Evolutionary conservation across 2,888 invertebrate species (phyloP), one percentile per base, ranked within the genome.

Genomic region (Octodonta nipae): DNA sequence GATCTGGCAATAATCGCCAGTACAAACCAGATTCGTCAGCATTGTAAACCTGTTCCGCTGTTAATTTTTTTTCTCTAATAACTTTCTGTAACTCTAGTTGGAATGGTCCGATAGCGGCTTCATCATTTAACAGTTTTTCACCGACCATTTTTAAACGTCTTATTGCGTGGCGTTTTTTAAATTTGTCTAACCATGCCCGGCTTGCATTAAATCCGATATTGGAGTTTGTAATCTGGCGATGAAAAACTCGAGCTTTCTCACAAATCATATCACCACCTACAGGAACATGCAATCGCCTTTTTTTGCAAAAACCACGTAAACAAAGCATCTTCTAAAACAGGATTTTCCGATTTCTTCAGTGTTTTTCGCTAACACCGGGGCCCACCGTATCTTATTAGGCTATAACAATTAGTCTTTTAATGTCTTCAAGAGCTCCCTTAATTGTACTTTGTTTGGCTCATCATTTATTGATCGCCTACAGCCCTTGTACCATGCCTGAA

Each of bases 161-260:
- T 15, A 46, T 46, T 15, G 41, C 38, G 26, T 41, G 30, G 17
- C 44, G 30, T 17, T n/a, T 6, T 26, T 45, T 43, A 26, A 47
- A 45, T 41, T 41, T 47, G 31, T 41, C 35, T 7, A 47, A 28
- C 44, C 47, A 46, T 20, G 42, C 44, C 14, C 28, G 30, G 26
- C 44, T 45, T 14, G 43, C 43, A 20, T 30, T 20, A 31, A 43
- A 43, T n/a, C n/a, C n/a, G n/a, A n/a, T n/a, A n/a, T n/a, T n/a
- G n/a, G n/a, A n/a, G n/a, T n/a, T n/a, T n/a, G n/a, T n/a, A n/a
- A n/a, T n/a, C n/a, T n/a, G n/a, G n/a, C n/a, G n/a, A n/a, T n/a
- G n/a, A n/a, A n/a, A n/a, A n/a, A n/a, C n/a, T n/a, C n/a, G n/a
- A n/a, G n/a, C n/a, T n/a, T n/a, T 43, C 27, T n/a, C 13, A 8